Evolutionary conservation across 2,113 vertebrate species (phyloP).

Genomic region (Helogale parvula): DNA sequence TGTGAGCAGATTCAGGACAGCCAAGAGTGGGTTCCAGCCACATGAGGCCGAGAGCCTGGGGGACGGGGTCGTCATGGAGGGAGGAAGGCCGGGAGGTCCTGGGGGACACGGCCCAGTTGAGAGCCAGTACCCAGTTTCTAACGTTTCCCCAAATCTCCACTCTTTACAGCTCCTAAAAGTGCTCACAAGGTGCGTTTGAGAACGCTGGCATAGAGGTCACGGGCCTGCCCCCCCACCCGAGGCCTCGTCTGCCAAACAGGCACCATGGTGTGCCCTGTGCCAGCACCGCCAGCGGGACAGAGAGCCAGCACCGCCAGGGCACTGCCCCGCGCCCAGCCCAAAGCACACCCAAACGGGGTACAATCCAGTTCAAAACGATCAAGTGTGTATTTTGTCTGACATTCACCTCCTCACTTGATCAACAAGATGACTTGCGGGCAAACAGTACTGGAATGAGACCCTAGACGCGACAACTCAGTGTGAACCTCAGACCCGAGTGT

Average conservation of each 20-base stretch:
- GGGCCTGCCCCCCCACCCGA: neutral
- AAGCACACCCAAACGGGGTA: constrained; percentile 40
- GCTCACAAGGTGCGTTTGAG: neutral
- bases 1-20: neutral
- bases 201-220: neutral
- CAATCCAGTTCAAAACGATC: neutral
- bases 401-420: neutral
- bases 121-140: rapidly evolving
- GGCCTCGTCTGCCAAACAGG: neutral
- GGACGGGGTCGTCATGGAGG: rapidly evolving
- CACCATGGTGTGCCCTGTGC: rapidly evolving
- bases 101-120: neutral
- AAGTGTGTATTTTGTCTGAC: neutral
- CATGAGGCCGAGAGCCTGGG: neutral
- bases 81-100: neutral
- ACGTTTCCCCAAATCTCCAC: neutral
- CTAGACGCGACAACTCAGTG: rapidly evolving
- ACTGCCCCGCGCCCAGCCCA: constrained; percentile 60
- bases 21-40: neutral
- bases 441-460: neutral
- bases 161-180: neutral
- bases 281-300: neutral
- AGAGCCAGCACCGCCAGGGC: neutral
- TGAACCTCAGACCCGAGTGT: rapidly evolving
- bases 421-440: neutral